Evolutionary conservation across 1,140 invertebrate genomes (phyloP), one percentile per base, ranked within the genome.

Genomic region (Rhopalosiphum padi): DNA sequence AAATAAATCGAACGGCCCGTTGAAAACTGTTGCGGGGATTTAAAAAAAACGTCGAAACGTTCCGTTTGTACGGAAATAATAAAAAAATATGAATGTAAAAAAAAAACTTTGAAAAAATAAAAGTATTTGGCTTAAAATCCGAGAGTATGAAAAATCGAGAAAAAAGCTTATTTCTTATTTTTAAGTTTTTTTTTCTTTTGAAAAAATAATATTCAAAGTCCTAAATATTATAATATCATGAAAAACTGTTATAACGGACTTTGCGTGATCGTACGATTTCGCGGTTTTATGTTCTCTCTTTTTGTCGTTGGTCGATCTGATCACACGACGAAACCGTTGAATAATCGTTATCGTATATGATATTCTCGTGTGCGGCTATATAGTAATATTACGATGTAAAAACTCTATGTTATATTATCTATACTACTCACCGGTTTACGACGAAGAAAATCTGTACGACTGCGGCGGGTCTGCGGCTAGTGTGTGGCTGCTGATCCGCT

Each of bases 401-500:
- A 68, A 68, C 11, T 68, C 0, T n/a, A 2, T 35, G 2, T 51
- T 18, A 21, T 46, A 46, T 46, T 46, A 0, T 46, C 0, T 11
- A 15, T 9, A 6, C 0, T 77, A 53, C 91, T 93, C 35, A 93
- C 91, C 43, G 43, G 91, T 37, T 90, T 93, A 53, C 82, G 48
- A 53, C 30, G 91, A 86, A 86, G 85, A 18, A 51, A 91, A 37
- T 93, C 85, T 77, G 77, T 18, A 90, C 89, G 89, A 68, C 89
- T 60, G 53, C 77, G 77, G 48, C 60, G 68, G 91, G 91, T 93
- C 82, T 86, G 91, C 82, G 48, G 91, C 91, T 92, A 18, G 48
- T 85, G 91, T 85, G 82, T 85, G 91, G 68, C 82, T 92, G 91
- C 82, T 93, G 82, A 93, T 93, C 91, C 91, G 55, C 82, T 53